Evolutionary conservation across 2,797 vertebrate genomes (phyloP).

Genomic region (Rhinatrema bivittatum): DNA sequence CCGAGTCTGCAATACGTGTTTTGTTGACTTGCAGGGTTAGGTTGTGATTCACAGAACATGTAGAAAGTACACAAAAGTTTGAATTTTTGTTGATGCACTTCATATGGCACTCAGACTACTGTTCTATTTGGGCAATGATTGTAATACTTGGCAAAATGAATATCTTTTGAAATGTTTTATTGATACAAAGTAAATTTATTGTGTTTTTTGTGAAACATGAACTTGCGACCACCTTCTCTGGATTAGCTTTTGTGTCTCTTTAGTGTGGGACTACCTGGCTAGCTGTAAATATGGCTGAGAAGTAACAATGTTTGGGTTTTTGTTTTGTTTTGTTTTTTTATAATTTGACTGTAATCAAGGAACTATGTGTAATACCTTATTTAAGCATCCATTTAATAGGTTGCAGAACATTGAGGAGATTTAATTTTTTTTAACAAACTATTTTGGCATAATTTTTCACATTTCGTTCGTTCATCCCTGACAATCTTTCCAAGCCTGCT

Average conservation of each 20-base stretch:
- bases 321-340: no score
- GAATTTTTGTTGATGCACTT: constrained; percentile 72
- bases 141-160: constrained; percentile 52
- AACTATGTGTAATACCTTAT: constrained; percentile 36
- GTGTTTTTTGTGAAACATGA: constrained; percentile 60
- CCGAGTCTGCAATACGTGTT: constrained; percentile 89
- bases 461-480: constrained; percentile 25
- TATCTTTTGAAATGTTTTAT: constrained; percentile 59
- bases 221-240: constrained; percentile 48
- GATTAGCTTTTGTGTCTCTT: constrained; percentile 50
- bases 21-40: constrained; percentile 89
- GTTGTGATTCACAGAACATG: constrained; percentile 21
- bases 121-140: constrained; percentile 56
- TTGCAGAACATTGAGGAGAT: constrained; percentile 33
- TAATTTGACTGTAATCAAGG: constrained; percentile 56
- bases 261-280: constrained; percentile 47
- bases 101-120: constrained; percentile 60
- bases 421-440: constrained; percentile 22
- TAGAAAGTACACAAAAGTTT: constrained; percentile 39
- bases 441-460: constrained; percentile 26
- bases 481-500: constrained; percentile 11
- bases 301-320: constrained; percentile 65
- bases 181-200: constrained; percentile 56
- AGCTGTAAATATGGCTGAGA: constrained; percentile 69
- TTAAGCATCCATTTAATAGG: constrained; percentile 36